Evolutionary conservation across 2,888 invertebrate species (phyloP), one percentile per base, ranked within the genome.

Genomic region (Scelioninae gen. 1): DNA sequence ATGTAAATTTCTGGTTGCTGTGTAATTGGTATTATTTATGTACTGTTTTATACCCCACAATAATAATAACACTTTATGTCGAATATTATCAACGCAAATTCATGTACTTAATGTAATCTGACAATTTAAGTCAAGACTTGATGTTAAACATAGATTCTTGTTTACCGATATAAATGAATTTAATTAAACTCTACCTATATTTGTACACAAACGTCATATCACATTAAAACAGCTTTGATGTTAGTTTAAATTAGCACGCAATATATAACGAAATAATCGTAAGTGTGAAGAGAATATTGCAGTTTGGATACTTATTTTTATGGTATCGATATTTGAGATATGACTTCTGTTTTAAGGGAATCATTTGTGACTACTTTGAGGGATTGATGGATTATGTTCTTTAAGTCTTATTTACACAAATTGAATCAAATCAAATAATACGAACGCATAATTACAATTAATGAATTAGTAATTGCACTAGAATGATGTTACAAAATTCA

Each of bases 111-210:
- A 60, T 56, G 68, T 31, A 72, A 72, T 72, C 53, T 32, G 38
- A 72, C 71, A 49, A 69, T 58, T 72, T 38, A 31, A 72, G 51
- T 62, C 51, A 7, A 51, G 51, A 49, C 58, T 10, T 9, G 40
- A 62, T 60, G 60, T 51, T 45, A 31, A 72, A 62, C 71, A 60
- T 31, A 56, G 32, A 69, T 69, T 34, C 49, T 71, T 23, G 40
- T 40, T 60, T 16, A 16, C 47, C 53, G 62, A 60, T 72, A 62
- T 72, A 60, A 71, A 60, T 60, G 56, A 58, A 71, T 71, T 58
- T 49, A 60, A 58, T 71, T 71, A 71, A 71, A 71, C 9, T 2
- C 9, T 8, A 1, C 16, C 23, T n/a, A 16, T 40, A 40, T 55
- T 29, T 15, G 56, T 53, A 32, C 11, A 43, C 31, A 58, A 15